Percentiles rank a stretch among this genome's conserved stretches.
These are phyloP conservation scores for Trigoniulus corallinus DNA, from an alignment of 1,140 invertebrate species.

Conservation along the genomic window DNA sequence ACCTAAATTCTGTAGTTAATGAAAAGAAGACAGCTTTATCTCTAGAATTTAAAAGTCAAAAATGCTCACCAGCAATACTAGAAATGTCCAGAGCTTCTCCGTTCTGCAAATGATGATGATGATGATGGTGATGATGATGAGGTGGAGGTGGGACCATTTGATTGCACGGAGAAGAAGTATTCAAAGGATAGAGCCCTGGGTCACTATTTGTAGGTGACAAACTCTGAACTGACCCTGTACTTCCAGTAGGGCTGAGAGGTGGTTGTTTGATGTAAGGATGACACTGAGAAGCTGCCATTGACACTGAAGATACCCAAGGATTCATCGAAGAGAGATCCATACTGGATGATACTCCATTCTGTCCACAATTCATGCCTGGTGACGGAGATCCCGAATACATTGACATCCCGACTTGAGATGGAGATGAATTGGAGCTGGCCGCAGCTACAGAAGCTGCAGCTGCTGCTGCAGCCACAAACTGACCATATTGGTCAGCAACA, in stretches of 20 bases:
- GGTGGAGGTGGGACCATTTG: neutral
- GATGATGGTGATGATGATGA: neutral
- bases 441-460: slow-evolving; percentile 13
- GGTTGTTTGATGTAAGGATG: slow-evolving; percentile 20
- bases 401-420: slow-evolving; percentile 7
- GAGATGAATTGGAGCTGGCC: slow-evolving; percentile 3
- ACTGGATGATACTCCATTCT: too few relatives aligned
- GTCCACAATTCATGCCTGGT: slow-evolving; percentile 1
- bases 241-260: slow-evolving; percentile 23
- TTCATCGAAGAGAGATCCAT: neutral
- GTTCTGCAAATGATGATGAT: neutral
- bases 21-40: too few relatives aligned
- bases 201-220: slow-evolving; percentile 21
- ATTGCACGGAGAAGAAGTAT: neutral
- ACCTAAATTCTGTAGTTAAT: too few relatives aligned
- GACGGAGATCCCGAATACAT: slow-evolving; percentile 13
- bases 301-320: neutral
- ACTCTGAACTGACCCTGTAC: slow-evolving; percentile 22
- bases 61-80: too few relatives aligned
- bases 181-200: neutral
- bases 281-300: neutral
- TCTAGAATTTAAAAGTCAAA: too few relatives aligned
- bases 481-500: slow-evolving; percentile 6
- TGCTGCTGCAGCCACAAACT: slow-evolving; percentile 8
- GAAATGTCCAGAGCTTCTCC: too few relatives aligned